Conservation (phyloP, 2,113 vertebrate species). For the Pollachius pollachius region DNA sequence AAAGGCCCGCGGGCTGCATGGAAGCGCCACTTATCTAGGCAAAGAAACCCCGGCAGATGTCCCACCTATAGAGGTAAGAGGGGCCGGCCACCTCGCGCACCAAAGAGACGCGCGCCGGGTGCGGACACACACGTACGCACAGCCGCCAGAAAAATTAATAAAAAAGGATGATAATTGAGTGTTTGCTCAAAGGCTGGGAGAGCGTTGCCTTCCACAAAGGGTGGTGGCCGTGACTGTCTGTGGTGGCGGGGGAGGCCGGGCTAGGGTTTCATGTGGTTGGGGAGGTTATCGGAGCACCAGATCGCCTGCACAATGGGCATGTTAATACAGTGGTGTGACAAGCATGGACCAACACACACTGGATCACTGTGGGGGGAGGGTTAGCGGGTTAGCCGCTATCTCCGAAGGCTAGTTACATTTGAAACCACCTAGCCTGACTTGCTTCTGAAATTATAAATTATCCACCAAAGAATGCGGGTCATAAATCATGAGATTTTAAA, state of each 20-base stretch:
- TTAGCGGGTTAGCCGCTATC: neutral
- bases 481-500: too few species aligned
- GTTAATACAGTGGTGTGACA: conserved; percentile 32
- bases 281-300: conserved; percentile 38
- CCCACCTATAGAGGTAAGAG: conserved; percentile 63
- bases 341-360: neutral
- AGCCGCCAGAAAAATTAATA: conserved; percentile 17
- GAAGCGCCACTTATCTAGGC: conserved; percentile 50
- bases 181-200: conserved; percentile 66
- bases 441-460: too few species aligned
- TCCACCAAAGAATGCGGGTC: too few species aligned
- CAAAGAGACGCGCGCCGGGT: conserved; percentile 24
- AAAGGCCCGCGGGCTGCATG: conserved; percentile 48
- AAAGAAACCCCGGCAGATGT: conserved; percentile 68
- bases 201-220: conserved; percentile 58
- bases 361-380: neutral
- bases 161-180: conserved; percentile 62
- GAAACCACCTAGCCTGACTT: too few species aligned
- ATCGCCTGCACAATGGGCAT: conserved; percentile 47
- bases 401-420: too few species aligned
- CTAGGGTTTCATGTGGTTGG: conserved; percentile 62
- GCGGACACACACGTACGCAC: conserved; percentile 31
- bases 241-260: conserved; percentile 41
- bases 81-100: conserved; percentile 52
- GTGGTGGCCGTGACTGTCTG: conserved; percentile 48